Conservation (phyloP, 2,113 vertebrate genomes). For the Cyprinodon brontotheroides region DNA sequence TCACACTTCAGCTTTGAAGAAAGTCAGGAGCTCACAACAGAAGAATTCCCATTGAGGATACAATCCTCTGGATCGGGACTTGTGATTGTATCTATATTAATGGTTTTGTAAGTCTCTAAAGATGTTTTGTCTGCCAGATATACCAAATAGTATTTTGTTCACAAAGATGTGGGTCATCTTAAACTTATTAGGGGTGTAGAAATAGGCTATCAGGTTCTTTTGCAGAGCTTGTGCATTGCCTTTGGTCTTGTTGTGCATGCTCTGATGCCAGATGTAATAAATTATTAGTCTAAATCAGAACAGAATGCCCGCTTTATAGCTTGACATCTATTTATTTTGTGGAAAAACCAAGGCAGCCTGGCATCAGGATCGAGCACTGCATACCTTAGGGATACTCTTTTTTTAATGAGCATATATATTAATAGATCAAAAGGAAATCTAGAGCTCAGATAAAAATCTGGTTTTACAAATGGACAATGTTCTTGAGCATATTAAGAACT, state of each 20-base stretch:
- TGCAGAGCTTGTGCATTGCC: conserved; percentile 66
- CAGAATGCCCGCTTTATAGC: conserved; percentile 77
- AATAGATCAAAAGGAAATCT: too few relatives aligned
- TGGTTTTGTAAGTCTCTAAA: conserved; percentile 72
- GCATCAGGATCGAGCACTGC: conserved; percentile 58
- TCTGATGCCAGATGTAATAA: conserved; percentile 81
- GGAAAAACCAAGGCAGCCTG: conserved; percentile 65
- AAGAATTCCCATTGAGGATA: conserved; percentile 73
- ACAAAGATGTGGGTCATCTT: conserved; percentile 81
- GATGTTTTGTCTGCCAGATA: conserved; percentile 75
- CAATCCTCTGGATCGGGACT: conserved; percentile 71
- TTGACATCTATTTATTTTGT: conserved; percentile 67
- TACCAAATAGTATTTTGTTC: conserved; percentile 73
- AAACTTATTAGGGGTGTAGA: conserved; percentile 83
- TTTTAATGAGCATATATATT: too few relatives aligned
- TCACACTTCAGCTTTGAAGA: conserved; percentile 81
- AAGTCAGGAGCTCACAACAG: conserved; percentile 61
- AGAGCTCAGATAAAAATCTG: too few relatives aligned
- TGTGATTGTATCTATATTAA: conserved; percentile 84
- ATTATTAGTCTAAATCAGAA: conserved; percentile 83
- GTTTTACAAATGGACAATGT: too few relatives aligned
- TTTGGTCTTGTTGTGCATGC: conserved; percentile 77
- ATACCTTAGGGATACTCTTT: conserved; percentile 42
- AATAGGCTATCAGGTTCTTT: conserved; percentile 73
- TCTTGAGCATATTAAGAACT: too few relatives aligned